These are phyloP conservation scores for Tylochromis polylepis DNA, from an alignment of 2,113 vertebrate genomes.

Conservation along the genomic window DNA sequence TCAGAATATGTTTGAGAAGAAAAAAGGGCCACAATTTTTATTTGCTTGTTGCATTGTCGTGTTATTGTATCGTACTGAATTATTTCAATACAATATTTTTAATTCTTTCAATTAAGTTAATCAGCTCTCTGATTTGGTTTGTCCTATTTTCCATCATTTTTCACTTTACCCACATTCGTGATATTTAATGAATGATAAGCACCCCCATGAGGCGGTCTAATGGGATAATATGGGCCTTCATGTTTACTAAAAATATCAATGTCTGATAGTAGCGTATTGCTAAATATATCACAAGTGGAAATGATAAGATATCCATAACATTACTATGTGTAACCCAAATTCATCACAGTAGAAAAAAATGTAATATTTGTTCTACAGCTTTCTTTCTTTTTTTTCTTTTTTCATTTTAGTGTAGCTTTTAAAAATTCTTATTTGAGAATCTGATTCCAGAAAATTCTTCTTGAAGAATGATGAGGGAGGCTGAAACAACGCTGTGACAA, in stretches of 20 bases:
- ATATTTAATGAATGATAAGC: not conserved
- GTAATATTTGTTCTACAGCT: not conserved
- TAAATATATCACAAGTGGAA: not conserved
- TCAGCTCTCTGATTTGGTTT: not conserved
- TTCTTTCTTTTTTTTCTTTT: not conserved
- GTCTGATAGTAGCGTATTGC: too few species aligned
- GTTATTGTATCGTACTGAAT: not conserved
- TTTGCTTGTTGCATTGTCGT: not conserved
- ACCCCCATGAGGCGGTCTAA: not conserved
- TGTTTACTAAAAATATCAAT: not conserved
- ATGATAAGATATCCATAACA: not conserved
- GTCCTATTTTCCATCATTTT: not conserved
- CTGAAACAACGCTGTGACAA: conserved; percentile 11
- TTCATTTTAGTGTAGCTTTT: not conserved
- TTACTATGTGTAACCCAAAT: not conserved
- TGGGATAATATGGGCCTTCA: not conserved
- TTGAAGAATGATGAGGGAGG: not conserved
- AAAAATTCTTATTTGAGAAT: not conserved
- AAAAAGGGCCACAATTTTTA: not conserved
- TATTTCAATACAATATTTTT: not conserved
- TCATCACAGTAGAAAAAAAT: not conserved
- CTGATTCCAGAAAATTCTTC: conserved; percentile 9
- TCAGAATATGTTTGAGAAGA: not conserved
- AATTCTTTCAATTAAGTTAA: not conserved
- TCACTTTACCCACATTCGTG: not conserved